Evolutionary conservation across 2,113 vertebrate species (phyloP), one percentile per base, ranked within the genome.

Genomic region (Cisticola juncidis): DNA sequence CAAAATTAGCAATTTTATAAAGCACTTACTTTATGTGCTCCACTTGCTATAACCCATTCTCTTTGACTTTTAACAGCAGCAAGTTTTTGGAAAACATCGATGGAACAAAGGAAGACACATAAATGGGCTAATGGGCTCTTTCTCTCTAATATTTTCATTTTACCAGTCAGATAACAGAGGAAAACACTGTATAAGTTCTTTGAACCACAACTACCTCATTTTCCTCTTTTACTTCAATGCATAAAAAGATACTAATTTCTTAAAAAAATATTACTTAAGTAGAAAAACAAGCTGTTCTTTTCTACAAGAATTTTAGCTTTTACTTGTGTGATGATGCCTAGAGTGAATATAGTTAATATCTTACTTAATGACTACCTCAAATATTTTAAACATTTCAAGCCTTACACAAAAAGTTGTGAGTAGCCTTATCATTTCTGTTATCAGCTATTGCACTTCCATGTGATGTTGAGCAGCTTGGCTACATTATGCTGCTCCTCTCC

Each of bases 31-130:
- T 96, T 98, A 95, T 99, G 98, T 58, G 97, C 98, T 68, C 98
- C 98, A 12, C 98, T 99, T 72, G 97, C 56, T 53, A 97, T 98
- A 92, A 99, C 93, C 98, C 98, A 98, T 70, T 97, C 94, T 95
- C 98, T 98, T 95, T 99, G 98, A 81, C 97, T 97, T 90, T 98
- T 98, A 69, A 96, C 89, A 16, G 97, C 97, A 82, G 98, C 98
- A 64, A 99, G 93, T 91, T 99, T 99, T 97, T 99, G 99, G 97
- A 99, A 98, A 96, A 99, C 98, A 97, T 98, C 99, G 99, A 61
- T 42, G 60, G 62, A 96, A 94, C 19, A 83, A 93, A 95, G 36
- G 16, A 89, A 92, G 68, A 18, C 35, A 81, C 23, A 72, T 25
- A 66, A 79, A 70, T 58, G 29, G 45, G 64, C 65, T 51, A 79